Evolutionary conservation across 2,113 vertebrate species (phyloP).

Genomic region (Myrmophylax atrothorax): DNA sequence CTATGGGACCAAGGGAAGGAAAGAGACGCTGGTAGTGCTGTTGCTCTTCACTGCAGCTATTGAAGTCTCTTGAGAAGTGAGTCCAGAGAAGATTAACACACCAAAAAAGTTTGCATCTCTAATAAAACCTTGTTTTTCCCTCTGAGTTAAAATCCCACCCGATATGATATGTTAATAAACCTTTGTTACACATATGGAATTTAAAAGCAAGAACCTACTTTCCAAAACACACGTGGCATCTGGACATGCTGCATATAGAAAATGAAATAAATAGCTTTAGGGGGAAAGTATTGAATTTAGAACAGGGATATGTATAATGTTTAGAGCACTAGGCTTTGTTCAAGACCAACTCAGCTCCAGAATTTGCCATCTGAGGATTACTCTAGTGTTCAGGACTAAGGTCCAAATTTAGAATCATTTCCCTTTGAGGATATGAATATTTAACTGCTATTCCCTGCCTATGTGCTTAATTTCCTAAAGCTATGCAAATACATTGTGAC

Average conservation of each 20-base stretch:
- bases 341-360: neutral
- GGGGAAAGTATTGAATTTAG: neutral
- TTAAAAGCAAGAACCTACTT: conserved; percentile 19
- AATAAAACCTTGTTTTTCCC: neutral
- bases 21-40: neutral
- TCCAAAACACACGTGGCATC: conserved; percentile 8
- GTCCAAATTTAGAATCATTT: neutral
- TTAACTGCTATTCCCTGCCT: neutral
- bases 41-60: neutral
- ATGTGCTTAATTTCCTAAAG: neutral
- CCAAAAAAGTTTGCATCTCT: neutral
- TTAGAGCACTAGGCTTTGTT: neutral
- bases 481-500: neutral
- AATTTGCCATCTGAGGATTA: neutral
- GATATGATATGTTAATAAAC: conserved; percentile 15
- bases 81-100: neutral
- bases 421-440: neutral
- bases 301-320: neutral
- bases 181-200: conserved; percentile 4
- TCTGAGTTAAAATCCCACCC: neutral
- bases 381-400: neutral
- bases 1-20: neutral
- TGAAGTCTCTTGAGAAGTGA: neutral
- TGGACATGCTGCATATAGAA: conserved; percentile 4
- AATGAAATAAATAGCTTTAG: conserved; percentile 35